phyloP scores from a whole-genome alignment of 2,888 invertebrate species.

The Hydropsyche betteni region DNA sequence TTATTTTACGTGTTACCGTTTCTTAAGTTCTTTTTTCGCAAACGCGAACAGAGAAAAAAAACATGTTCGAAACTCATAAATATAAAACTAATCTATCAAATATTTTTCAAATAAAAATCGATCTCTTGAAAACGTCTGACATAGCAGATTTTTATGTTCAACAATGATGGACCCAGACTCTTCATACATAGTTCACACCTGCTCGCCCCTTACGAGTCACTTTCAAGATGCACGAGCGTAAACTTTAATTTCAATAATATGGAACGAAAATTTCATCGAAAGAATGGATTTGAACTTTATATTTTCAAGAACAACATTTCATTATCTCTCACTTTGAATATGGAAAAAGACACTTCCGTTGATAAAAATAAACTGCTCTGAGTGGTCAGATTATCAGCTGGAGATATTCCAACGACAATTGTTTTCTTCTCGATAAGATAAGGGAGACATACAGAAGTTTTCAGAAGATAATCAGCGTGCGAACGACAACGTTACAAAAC shows the following conservation, averaged over 20 bases:
- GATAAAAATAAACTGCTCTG: conserved; percentile 1
- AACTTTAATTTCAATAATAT: too few relatives aligned
- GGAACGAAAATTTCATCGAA: too few relatives aligned
- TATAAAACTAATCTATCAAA: too few relatives aligned
- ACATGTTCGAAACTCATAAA: too few relatives aligned
- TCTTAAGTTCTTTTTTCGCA: too few relatives aligned
- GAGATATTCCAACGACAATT: conserved; percentile 11
- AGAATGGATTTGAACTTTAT: too few relatives aligned
- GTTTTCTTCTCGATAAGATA: conserved; percentile 15
- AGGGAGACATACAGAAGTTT: conserved; percentile 20
- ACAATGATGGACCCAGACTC: conserved; percentile 31
- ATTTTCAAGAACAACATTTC: too few relatives aligned
- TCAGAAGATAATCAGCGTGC: neutral
- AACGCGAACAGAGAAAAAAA: too few relatives aligned
- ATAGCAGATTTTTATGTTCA: conserved; percentile 6
- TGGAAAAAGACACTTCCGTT: conserved; percentile 6
- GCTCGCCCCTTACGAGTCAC: neutral
- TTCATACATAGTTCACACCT: conserved; percentile 21
- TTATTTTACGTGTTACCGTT: too few relatives aligned
- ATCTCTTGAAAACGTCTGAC: neutral
- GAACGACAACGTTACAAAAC: too few relatives aligned
- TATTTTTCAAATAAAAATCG: too few relatives aligned
- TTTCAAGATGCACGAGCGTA: neutral
- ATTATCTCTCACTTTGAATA: neutral
- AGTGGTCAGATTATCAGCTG: conserved; percentile 16